Conservation (phyloP, 2,888 invertebrate genomes). For the Pelosia muscerda region DNA sequence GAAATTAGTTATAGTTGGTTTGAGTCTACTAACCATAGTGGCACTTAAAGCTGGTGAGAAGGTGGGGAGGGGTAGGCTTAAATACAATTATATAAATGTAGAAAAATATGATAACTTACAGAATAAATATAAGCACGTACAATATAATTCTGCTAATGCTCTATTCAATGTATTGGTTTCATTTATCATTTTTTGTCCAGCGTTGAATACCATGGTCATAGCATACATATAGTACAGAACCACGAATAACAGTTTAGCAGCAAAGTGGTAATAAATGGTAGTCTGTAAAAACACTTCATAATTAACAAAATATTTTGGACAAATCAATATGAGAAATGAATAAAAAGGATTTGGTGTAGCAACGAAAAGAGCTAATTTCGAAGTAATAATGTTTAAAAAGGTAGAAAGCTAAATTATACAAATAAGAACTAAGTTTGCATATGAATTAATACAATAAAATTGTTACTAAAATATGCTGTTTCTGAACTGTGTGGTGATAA, state of each 20-base stretch:
- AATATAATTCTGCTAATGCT: conserved; percentile 3
- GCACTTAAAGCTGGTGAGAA: too few species aligned
- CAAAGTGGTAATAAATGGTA: not conserved
- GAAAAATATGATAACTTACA: not conserved
- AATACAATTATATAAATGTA: too few species aligned
- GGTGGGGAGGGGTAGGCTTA: too few species aligned
- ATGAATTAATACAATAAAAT: not conserved
- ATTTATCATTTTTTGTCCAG: conserved; percentile 28
- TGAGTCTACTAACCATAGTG: too few species aligned
- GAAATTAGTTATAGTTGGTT: too few species aligned
- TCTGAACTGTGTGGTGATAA: not conserved
- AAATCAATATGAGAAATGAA: not conserved
- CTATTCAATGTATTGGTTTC: conserved; percentile 19
- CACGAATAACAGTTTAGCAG: not conserved
- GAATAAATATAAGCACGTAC: not conserved
- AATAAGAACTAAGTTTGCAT: not conserved
- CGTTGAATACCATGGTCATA: conserved; percentile 8
- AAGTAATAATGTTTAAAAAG: not conserved
- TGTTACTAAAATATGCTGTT: not conserved
- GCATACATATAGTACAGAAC: not conserved
- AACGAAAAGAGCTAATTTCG: not conserved
- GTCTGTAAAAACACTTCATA: not conserved
- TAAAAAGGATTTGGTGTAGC: too few species aligned
- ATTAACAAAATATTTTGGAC: not conserved
- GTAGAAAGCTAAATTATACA: not conserved